Conservation (phyloP, 2,888 invertebrate species). For the Leptarthrus brevirostris region DNA sequence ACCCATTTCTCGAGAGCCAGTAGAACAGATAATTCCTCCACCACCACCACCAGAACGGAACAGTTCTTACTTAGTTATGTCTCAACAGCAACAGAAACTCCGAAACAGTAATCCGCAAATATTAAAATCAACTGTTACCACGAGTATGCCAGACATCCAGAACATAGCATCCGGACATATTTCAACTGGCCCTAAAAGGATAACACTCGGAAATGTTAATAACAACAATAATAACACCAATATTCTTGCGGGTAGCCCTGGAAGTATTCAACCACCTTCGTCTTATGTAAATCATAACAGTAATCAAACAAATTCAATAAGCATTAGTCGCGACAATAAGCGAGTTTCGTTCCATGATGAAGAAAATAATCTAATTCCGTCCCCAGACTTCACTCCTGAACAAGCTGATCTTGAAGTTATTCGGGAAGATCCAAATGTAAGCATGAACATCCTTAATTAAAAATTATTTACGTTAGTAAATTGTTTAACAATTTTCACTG, state of each 20-base stretch:
- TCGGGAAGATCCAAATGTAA: constrained; percentile 86
- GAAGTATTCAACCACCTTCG: background rate
- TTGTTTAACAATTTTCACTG: too few relatives aligned
- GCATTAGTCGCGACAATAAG: constrained; percentile 68
- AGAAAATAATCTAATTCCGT: constrained; percentile 64
- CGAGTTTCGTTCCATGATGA: constrained; percentile 83
- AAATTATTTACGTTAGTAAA: constrained; percentile 16
- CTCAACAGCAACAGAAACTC: constrained; percentile 70
- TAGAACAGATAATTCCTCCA: constrained; percentile 62
- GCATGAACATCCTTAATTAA: constrained; percentile 60
- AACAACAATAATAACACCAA: constrained; percentile 56
- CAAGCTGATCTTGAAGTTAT: constrained; percentile 68
- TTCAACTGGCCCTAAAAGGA: constrained; percentile 3
- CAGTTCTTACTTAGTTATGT: constrained; percentile 89
- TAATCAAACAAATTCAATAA: constrained; percentile 18
- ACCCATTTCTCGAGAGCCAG: constrained; percentile 55
- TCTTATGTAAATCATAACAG: constrained; percentile 54
- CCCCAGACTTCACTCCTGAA: constrained; percentile 62
- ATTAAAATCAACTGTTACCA: background rate
- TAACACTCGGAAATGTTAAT: background rate
- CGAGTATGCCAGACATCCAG: background rate
- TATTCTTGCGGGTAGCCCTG: constrained; percentile 42
- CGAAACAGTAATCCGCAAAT: constrained; percentile 50
- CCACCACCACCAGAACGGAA: constrained; percentile 89
- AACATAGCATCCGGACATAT: constrained; percentile 5